Evolutionary conservation across 2,113 vertebrate species (phyloP), one percentile per base, ranked within the genome.

Genomic region (Eubucco bourcierii): DNA sequence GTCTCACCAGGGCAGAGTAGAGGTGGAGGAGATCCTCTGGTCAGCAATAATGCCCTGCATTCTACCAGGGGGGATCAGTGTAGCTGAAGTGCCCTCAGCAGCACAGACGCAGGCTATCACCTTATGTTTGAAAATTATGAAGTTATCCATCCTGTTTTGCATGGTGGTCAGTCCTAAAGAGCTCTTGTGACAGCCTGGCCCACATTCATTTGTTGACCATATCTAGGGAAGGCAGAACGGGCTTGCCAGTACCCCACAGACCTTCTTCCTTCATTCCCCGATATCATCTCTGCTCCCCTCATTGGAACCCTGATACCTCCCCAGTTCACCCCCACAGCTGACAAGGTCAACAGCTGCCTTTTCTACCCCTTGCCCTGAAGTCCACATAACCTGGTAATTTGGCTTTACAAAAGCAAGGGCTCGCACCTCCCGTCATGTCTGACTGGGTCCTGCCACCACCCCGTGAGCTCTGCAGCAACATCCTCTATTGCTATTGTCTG

Each of bases 341-440:
- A 23, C 50, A 52, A 25, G 50, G 23, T 23, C 50, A 25, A 13
- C 12, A 52, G 60, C 34, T 80, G 41, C 41, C 29, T 33, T 25
- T 59, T 21, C 19, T 33, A 19, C 20, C 18, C 3, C 0, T 28
- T 55, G 14, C 14, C 34, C 25, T 34, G 78, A 70, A 27, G 78
- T 61, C 46, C n/a, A 37, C 7, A 5, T 20, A 16, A 23, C 13
- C 10, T 44, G 7, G 31, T 39, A 39, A 28, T 47, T 31, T 8
- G 17, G 9, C 53, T 66, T 74, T 14, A 19, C 15, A 20, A 73
- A 58, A 29, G 6, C 21, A 46, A 70, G 20, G 53, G 39, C 28
- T 72, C 28, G 25, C 4, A 1, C 4, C 23, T 9, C 50, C 15
- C 39, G 25, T 24, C 2, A 6, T 4, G 1, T 50, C 56, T 1